A percentile compares a stretch with the other conserved stretches of the same genome.
phyloP scores from a whole-genome alignment of 2,797 vertebrate species.

The Setipinna tenuifilis region DNA sequence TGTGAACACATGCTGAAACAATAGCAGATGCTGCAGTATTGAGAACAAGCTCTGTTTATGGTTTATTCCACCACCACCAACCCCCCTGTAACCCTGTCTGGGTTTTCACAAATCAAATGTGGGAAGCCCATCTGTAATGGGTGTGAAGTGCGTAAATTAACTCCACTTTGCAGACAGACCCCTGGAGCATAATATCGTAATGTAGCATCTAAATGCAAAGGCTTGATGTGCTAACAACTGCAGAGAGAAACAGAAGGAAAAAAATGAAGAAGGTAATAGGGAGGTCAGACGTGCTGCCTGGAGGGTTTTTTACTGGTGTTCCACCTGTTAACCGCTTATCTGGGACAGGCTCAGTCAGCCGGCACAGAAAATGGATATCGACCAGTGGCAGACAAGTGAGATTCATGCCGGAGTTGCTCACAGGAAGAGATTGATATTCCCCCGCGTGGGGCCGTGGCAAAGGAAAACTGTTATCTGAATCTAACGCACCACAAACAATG shows the following conservation, averaged over 20 bases:
- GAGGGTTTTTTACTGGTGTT: slow-evolving; percentile 6
- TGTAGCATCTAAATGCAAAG: not conserved
- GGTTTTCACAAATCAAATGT: no score
- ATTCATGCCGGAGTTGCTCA: not conserved
- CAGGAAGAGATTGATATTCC: slow-evolving; percentile 14
- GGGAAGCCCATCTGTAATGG: no score
- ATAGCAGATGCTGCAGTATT: no score
- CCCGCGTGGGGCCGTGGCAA: not conserved
- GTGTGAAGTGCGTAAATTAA: no score
- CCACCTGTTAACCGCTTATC: slow-evolving; percentile 3
- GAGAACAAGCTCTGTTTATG: no score
- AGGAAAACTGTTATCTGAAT: not conserved
- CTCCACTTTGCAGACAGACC: not conserved
- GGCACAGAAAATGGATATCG: slow-evolving; percentile 9
- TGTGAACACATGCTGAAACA: no score
- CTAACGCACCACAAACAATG: not conserved
- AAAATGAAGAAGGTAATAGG: not conserved
- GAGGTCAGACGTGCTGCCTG: not conserved
- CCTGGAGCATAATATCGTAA: not conserved
- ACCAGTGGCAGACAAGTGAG: not conserved
- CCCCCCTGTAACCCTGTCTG: no score
- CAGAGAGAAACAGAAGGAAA: not conserved
- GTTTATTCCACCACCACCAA: no score
- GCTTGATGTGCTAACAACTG: not conserved
- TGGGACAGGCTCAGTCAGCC: not conserved